Conservation (phyloP, 2,113 vertebrate genomes). For the Grallaria varia region DNA sequence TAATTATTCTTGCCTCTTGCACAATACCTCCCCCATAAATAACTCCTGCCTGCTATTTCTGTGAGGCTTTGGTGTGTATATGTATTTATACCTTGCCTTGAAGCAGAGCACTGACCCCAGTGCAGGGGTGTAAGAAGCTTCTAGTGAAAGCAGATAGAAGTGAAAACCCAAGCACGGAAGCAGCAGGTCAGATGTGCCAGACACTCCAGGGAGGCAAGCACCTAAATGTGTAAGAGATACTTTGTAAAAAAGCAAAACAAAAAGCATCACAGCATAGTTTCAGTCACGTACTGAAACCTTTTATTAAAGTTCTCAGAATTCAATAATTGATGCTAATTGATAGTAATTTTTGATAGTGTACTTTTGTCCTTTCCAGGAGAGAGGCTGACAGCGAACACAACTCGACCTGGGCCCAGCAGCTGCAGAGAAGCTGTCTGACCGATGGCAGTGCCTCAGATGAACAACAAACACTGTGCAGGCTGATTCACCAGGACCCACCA, state of each 20-base stretch:
- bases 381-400: neutral
- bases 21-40: neutral
- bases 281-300: neutral
- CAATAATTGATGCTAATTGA: neutral
- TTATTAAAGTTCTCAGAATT: slow-evolving; percentile 8
- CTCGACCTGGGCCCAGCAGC: neutral
- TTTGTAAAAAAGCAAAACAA: neutral
- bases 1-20: neutral
- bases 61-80: neutral
- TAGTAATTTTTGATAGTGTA: neutral
- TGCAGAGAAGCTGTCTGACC: neutral
- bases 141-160: neutral
- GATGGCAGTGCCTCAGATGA: neutral
- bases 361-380: slow-evolving; percentile 1
- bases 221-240: neutral
- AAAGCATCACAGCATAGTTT: neutral
- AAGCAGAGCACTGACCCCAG: neutral
- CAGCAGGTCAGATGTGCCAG: neutral
- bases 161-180: neutral
- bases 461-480: neutral
- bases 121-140: neutral
- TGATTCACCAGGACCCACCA: neutral
- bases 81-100: neutral
- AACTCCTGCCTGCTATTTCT: neutral
- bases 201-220: neutral